phyloP scores from a whole-genome alignment of 2,113 vertebrate genomes.

The Formicarius rufipectus region DNA sequence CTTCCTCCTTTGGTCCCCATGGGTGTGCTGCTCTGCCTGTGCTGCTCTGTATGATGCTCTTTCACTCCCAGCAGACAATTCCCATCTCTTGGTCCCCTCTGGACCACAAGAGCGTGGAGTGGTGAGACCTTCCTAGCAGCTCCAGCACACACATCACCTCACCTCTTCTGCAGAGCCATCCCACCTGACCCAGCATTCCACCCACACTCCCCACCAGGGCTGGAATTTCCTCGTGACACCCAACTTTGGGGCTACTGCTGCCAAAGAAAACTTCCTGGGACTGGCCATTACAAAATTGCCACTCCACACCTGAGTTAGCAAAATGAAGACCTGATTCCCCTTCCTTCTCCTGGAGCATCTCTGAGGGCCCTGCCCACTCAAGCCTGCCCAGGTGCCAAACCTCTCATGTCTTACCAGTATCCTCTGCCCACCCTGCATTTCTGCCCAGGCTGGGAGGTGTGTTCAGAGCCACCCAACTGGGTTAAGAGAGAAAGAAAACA shows the following conservation, averaged over 20 bases:
- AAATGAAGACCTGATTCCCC: not conserved
- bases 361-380: not conserved
- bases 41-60: not conserved
- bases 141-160: not conserved
- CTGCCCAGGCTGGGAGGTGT: not conserved
- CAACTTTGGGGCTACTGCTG: not conserved
- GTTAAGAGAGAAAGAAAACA: not conserved
- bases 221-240: not conserved
- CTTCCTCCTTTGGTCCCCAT: not conserved
- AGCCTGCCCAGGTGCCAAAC: not conserved
- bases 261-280: not conserved
- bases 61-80: not conserved
- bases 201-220: not conserved
- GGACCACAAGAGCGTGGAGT: not conserved
- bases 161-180: not conserved
- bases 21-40: not conserved
- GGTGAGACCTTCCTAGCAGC: not conserved
- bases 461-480: not conserved
- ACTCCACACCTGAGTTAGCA: not conserved
- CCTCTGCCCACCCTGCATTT: not conserved
- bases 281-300: not conserved
- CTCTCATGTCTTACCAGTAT: accelerated
- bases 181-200: not conserved
- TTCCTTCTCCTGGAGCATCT: not conserved
- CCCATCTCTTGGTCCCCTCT: not conserved